Base-by-base conservation (phyloP, 2,113 vertebrate species). In the Rhizomys pruinosus region DNA sequence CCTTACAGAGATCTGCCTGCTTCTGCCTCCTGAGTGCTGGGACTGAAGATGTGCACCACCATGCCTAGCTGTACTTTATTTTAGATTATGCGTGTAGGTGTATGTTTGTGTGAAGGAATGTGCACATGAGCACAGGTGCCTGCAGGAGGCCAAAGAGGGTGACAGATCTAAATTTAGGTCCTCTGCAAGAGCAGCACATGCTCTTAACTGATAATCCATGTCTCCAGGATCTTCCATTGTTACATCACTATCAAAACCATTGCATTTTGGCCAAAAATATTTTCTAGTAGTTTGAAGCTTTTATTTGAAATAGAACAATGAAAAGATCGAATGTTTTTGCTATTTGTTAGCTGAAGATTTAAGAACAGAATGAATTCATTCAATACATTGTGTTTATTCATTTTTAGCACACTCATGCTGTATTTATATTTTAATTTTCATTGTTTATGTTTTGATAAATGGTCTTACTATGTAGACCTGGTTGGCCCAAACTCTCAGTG, bases 231-330 rank as follows among this genome's bases (percentile, higher is more conserved):
- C 22, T 61, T 22, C 37, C 32, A 16, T 64, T 93, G 19, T 85
- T 6, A 66, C 34, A 78, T 34, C 10, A 59, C 3, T 20, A 80
- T 76, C 13, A 89, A 61, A 91, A 25, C 13, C 39, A 72, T 59
- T 71, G 17, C 9, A 64, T 76, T 89, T 72, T 34, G 0, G 6
- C 5, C 64, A 73, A 69, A 52, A 47, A 0, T 0, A 17, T 87
- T 95, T 93, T 92, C 39, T 87, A 59, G 78, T 89, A 92, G 42
- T 86, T 69, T 44, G 55, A 63, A 84, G 42, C 95, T 96, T 39
- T 3, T 77, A 3, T 95, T 89, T 90, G 63, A 94, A 72, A 73
- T 42, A 72, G 37, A 86, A 78, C 57, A 79, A 39, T 73, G 64
- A 93, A 88, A 27, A 7, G 76, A 39, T 32, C 47, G 29, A 11